Evolutionary conservation across 1,140 invertebrate species (phyloP), one percentile per base, ranked within the genome.

Genomic region (Saxidomus purpurata): DNA sequence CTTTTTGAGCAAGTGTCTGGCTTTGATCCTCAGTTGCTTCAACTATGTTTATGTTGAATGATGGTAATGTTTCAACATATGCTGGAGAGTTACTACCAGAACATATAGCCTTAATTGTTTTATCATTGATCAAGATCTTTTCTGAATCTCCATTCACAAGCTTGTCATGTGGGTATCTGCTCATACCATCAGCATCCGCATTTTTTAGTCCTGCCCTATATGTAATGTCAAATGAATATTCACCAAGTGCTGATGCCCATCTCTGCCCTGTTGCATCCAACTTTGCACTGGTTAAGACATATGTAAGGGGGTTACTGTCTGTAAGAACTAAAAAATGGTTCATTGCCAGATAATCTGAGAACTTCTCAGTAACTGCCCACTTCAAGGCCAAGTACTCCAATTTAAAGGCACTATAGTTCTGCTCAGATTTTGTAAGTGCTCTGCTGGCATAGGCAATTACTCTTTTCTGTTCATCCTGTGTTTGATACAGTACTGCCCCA

Each of bases 61-160:
- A 49, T 2, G 77, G 77, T 61, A 80, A 80, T n/a, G 31, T 61
- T 19, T 80, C 77, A 31, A 55, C 13, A 43, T 43, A 40, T 17
- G 47, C 31, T 17, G 28, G 28, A 59, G 13, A 22, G 34, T 31
- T 2, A n/a, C 13, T n/a, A 3, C 15, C 47, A 6, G 25, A 36
- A 38, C 77, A 80, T n/a, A 80, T 80, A n/a, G 49, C 77, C 38
- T 55, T 55, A 36, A 80, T 11, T 1, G 13, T 9, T 11, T 59
- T 80, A n/a, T 55, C 31, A 17, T 80, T 17, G 25, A 80, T 83
- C 0, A 8, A 19, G 4, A 55, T n/a, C 34, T 47, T 40, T 76
- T 76, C 11, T 25, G 9, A 1, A 11, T n/a, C 40, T 74, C n/a
- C 69, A 9, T 40, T 22, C 6, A 11, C 11, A 40, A 74, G 69